Evolutionary conservation across 2,113 vertebrate genomes (phyloP).

Genomic region (Craseonycteris thonglongyai): DNA sequence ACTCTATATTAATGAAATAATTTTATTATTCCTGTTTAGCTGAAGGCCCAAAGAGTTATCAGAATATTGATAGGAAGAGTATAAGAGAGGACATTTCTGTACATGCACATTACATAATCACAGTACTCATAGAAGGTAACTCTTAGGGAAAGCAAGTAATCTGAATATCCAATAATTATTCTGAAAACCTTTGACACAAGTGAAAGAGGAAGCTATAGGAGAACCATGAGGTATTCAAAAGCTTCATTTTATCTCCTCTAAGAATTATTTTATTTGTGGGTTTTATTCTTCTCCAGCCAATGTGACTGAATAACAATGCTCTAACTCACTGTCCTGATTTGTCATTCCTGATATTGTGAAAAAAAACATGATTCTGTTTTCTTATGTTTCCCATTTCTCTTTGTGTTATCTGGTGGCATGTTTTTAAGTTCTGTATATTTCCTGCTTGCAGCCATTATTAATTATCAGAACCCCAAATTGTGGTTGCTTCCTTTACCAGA

Average conservation of each 20-base stretch:
- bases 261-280: neutral
- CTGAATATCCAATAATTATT: neutral
- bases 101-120: neutral
- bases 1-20: neutral
- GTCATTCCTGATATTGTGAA: neutral
- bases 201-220: neutral
- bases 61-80: neutral
- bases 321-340: neutral
- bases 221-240: neutral
- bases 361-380: neutral
- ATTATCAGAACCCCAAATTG: neutral
- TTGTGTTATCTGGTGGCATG: neutral
- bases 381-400: neutral
- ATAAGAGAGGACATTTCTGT: neutral
- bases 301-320: neutral
- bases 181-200: neutral
- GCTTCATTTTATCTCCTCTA: neutral
- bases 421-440: neutral
- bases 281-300: neutral
- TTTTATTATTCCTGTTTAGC: neutral
- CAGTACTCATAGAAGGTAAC: neutral
- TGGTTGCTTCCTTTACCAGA: neutral
- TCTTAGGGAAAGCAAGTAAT: neutral
- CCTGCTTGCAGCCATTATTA: neutral
- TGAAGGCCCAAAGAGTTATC: neutral